A percentile compares a stretch with the other conserved stretches of the same genome.
These are phyloP conservation scores for Proctacanthus coquilletti DNA, from an alignment of 1,140 invertebrate genomes.

Conservation along the genomic window DNA sequence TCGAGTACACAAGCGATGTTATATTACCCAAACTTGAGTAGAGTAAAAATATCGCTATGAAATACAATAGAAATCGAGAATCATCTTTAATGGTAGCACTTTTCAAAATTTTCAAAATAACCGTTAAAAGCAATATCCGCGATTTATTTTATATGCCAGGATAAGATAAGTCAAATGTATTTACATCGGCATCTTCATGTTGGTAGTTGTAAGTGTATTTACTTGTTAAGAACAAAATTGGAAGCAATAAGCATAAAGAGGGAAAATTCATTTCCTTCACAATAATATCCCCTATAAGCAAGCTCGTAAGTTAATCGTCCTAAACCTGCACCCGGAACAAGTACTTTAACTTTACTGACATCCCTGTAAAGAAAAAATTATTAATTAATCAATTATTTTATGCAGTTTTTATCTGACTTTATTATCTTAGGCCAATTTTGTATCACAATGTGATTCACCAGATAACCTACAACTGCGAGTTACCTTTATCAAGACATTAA, in stretches of 20 bases:
- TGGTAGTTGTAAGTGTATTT: conserved; percentile 10
- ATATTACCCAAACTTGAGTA: too few species aligned
- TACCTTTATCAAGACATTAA: too few species aligned
- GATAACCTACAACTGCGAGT: too few species aligned
- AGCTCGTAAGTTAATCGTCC: conserved; percentile 89
- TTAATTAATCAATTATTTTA: too few species aligned
- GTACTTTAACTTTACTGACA: conserved; percentile 46
- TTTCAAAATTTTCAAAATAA: not conserved
- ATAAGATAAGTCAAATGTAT: conserved; percentile 1
- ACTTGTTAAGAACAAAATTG: conserved; percentile 89
- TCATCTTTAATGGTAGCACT: not conserved
- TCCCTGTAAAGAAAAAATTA: conserved; percentile 25
- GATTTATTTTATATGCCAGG: too few species aligned
- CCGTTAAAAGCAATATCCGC: too few species aligned
- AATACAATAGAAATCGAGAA: not conserved
- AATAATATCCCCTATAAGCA: conserved; percentile 70
- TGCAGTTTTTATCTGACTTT: too few species aligned
- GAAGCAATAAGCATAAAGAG: conserved; percentile 95
- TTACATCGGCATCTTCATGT: not conserved
- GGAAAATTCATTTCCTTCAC: conserved; percentile 96
- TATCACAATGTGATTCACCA: too few species aligned
- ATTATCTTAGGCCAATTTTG: too few species aligned
- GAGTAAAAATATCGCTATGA: not conserved
- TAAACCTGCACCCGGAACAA: conserved; percentile 90
- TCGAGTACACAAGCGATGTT: too few species aligned